Evolutionary conservation across 1,140 invertebrate genomes (phyloP), one percentile per base, ranked within the genome.

Genomic region (Cotesia chilonis): DNA sequence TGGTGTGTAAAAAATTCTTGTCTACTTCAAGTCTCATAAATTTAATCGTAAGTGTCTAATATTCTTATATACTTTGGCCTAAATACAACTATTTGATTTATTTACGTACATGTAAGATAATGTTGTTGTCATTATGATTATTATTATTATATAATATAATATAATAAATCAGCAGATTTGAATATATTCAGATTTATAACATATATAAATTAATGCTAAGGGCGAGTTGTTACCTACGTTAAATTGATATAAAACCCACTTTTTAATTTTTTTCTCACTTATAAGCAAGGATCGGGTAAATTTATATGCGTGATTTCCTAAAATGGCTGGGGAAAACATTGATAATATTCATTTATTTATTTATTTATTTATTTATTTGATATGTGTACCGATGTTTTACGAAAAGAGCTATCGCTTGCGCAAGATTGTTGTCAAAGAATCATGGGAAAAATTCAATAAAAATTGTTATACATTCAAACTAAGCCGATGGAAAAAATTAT

Each of bases 161-260:
- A 20, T 59, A 20, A 20, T 59, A 20, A 28, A 10, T 28, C 7
- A 59, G 28, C 28, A 20, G 20, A 59, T 59, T 59, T 59, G 10
- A 28, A 59, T 59, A 20, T 28, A 59, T 17, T 20, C 7, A 55
- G 28, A 28, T 28, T 28, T 55, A 20, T 7, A 20, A 20, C 28
- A 59, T 10, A 6, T 17, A 63, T 51, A 61, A 63, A 70, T 70
- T 70, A 47, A 28, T 59, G 63, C 68, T 14, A 72, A 72, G 64
- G 70, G 70, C 70, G 63, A 47, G 17, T 72, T 72, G 17, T 72
- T 72, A 47, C 70, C 70, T 72, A 72, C 70, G 70, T 72, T 54
- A 72, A 52, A 67, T 66, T 47, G 70, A 72, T 72, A 72, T 67
- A 54, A 64, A 36, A 52, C 54, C 70, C 55, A 10, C 14, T 51